Base-by-base conservation (phyloP, 2,797 vertebrate species). In the Diplodus sargus region DNA sequence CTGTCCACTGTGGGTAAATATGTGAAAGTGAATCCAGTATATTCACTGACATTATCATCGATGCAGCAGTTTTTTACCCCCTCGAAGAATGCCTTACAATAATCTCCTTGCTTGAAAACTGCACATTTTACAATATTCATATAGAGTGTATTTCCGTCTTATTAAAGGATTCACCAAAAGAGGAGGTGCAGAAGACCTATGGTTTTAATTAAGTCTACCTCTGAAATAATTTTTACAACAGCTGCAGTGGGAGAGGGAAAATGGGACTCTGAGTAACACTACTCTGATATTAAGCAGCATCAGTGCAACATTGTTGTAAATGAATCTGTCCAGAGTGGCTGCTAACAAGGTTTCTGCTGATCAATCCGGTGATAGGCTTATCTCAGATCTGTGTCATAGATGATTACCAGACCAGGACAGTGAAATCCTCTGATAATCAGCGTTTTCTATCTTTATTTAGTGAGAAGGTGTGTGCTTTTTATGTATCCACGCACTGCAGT, bases 311-410 rank as follows among this genome's bases (percentile, higher is more conserved):
- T 54, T 60, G 74, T 63, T 76, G 78, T 74, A 72, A 79, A 85
- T 60, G 30, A 88, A 88, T 79, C 39, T 2, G 4, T 78, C 85
- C 70, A 58, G 54, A 82, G 72, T 70, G 79, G 48, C 73, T 57
- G 79, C 48, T 83, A 73, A 88, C 53, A 13, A 78, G 80, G 70
- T 72, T 83, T 71, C 61, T 83, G 76, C 67, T 72, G 78, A 87
- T 86, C 86, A 88, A 72, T 51, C 58, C 4, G 25, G 30, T 30
- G 76, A 87, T 62, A 49, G 63, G 81, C 69, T 85, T 82, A 85
- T 81, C 72, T 25, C 67, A 81, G 73, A 90, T 87, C 84, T 66
- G 83, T 82, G 79, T 79, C 70, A 80, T 42, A 54, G 58, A 59
- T 66, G 53, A 83, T 76, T 74, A 84, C 51, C 57, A 47, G 39